These are phyloP conservation scores for Pecten maximus DNA, from an alignment of 2,888 invertebrate genomes.

Conservation along the genomic window DNA sequence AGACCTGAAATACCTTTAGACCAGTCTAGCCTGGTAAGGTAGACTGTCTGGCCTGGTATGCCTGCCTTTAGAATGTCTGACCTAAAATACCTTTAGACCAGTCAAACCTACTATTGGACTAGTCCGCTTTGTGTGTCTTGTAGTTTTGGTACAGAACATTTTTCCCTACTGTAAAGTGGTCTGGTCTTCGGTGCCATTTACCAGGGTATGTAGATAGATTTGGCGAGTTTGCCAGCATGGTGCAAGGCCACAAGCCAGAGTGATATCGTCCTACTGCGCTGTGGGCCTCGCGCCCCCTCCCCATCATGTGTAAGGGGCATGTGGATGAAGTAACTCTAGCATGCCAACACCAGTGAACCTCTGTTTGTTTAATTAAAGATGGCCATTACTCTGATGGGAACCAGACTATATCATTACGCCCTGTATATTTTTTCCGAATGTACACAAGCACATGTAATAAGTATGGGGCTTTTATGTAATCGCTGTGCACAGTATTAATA, in stretches of 20 bases:
- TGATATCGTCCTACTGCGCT: background rate
- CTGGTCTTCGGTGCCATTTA: slow-evolving; percentile 14
- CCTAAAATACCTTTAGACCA: background rate
- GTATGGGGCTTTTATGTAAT: slow-evolving; percentile 33
- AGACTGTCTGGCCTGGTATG: background rate
- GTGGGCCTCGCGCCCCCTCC: background rate
- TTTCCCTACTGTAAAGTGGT: background rate
- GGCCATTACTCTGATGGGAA: slow-evolving; percentile 49
- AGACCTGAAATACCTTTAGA: background rate
- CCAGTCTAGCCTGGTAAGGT: background rate
- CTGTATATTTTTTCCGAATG: slow-evolving; percentile 29
- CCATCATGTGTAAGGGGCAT: background rate
- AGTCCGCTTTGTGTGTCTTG: background rate
- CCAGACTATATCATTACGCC: slow-evolving; percentile 40
- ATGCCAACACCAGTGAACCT: slow-evolving; percentile 36
- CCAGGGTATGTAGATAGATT: slow-evolving; percentile 5
- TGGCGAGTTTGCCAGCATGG: background rate
- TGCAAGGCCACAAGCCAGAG: slow-evolving; percentile 19
- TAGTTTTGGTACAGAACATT: background rate
- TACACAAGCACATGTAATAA: slow-evolving; percentile 35
- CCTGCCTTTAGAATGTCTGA: background rate
- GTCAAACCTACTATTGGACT: background rate
- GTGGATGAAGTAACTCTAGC: slow-evolving; percentile 25
- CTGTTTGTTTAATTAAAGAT: slow-evolving; percentile 52
- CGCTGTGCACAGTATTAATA: slow-evolving; percentile 29